Conservation (phyloP, 2,797 vertebrate genomes). For the Alca torda region DNA sequence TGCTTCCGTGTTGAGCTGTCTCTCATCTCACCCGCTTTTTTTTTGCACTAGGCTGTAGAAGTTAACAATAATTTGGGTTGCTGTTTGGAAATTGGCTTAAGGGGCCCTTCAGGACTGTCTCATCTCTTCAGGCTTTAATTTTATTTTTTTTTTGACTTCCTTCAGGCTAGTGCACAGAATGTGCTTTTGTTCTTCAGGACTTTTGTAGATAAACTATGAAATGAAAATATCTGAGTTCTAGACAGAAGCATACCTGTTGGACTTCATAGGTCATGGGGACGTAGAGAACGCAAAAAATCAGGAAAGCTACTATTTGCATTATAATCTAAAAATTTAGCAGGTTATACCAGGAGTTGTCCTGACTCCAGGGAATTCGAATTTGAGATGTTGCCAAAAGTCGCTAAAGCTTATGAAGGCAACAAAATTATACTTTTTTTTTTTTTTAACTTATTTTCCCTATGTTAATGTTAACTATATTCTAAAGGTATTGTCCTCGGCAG, state of each 20-base stretch:
- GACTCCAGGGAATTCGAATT: background rate
- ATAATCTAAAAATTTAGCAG: background rate
- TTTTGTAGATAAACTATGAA: background rate
- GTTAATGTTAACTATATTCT: background rate
- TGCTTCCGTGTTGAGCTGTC: background rate
- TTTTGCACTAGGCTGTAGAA: background rate
- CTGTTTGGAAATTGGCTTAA: background rate
- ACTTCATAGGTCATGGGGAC: background rate
- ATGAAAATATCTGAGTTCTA: background rate
- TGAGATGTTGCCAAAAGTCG: background rate
- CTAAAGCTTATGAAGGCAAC: background rate
- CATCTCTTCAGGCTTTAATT: background rate
- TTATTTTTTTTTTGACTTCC: background rate
- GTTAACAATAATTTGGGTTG: background rate
- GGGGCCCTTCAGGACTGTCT: background rate
- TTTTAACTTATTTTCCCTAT: fast-evolving
- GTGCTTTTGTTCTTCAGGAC: background rate
- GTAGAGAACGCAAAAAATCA: background rate
- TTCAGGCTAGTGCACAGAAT: background rate
- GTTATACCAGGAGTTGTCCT: background rate
- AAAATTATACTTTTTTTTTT: too few relatives aligned
- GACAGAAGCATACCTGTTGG: background rate
- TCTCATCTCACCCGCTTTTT: fast-evolving
- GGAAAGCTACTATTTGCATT: background rate
- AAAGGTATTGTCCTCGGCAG: background rate